A percentile compares a stretch with the other conserved stretches of the same genome.
phyloP scores from a whole-genome alignment of 2,797 vertebrate species.

The Coranthus polyacanthus region DNA sequence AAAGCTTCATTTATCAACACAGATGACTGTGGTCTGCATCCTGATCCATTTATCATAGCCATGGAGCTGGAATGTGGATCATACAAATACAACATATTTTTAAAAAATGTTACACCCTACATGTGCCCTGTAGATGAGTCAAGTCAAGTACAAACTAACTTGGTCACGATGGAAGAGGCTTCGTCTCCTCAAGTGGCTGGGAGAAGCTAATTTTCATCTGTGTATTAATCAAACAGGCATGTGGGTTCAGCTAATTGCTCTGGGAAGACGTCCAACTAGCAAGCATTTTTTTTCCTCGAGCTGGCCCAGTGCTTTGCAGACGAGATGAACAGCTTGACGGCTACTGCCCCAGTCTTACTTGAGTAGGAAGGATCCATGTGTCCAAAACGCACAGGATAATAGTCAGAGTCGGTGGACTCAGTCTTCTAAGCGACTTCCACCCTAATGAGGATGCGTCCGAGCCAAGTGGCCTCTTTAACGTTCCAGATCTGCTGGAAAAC shows the following conservation, averaged over 20 bases:
- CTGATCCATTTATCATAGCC: constrained; percentile 43
- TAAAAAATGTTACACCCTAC: constrained; percentile 7
- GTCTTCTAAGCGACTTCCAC: constrained; percentile 37
- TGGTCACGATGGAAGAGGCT: constrained; percentile 39
- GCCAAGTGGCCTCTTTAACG: constrained; percentile 20
- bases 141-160: constrained; percentile 27
- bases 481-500: constrained; percentile 22
- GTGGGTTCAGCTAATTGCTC: constrained; percentile 81
- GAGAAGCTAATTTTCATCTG: constrained; percentile 75
- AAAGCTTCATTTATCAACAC: constrained; percentile 54
- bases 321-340: constrained; percentile 62
- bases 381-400: constrained; percentile 37
- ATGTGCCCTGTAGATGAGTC: constrained; percentile 17
- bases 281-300: constrained; percentile 27
- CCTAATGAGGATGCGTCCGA: constrained; percentile 4
- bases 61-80: constrained; percentile 28
- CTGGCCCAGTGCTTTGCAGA: constrained; percentile 54
- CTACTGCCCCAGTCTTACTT: constrained; percentile 42
- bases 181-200: constrained; percentile 36
- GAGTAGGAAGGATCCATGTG: constrained; percentile 41
- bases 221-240: constrained; percentile 84
- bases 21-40: constrained; percentile 38
- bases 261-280: constrained; percentile 79
- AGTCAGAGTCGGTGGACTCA: constrained; percentile 29
- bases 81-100: constrained; percentile 17